These are phyloP conservation scores for Nyctibius bracteatus DNA, from an alignment of 2,113 vertebrate genomes.

Conservation along the genomic window DNA sequence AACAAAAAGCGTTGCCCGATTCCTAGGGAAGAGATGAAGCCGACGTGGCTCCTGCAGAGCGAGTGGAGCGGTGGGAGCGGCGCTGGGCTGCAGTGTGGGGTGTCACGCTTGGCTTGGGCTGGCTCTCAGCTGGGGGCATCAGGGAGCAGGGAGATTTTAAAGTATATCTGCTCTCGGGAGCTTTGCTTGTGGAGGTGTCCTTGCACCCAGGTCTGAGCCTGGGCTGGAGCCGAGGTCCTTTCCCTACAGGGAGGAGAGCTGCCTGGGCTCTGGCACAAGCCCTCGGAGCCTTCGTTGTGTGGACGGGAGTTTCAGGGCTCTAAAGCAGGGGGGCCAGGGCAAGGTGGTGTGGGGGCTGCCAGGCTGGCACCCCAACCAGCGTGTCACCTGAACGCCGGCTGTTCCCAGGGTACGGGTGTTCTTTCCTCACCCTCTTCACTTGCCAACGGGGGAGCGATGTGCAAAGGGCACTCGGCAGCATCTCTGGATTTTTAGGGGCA, in stretches of 20 bases:
- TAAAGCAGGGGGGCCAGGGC: rapidly evolving
- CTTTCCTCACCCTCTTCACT: not conserved
- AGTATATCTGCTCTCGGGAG: not conserved
- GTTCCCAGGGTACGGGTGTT: not conserved
- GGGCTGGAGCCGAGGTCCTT: not conserved
- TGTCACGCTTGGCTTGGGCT: not conserved
- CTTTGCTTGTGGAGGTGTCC: not conserved
- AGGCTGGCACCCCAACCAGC: not conserved
- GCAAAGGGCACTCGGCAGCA: not conserved
- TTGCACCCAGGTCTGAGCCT: not conserved
- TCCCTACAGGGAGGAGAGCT: not conserved
- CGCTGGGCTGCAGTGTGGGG: not conserved
- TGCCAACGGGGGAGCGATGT: rapidly evolving
- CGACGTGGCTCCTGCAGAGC: not conserved
- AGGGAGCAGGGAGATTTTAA: not conserved
- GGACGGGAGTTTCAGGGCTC: not conserved
- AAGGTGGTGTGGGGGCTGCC: not conserved
- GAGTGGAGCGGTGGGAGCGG: not conserved
- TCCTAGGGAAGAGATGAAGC: not conserved
- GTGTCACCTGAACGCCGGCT: rapidly evolving
- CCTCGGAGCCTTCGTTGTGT: rapidly evolving
- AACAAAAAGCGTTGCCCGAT: not conserved
- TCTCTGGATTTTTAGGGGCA: not conserved
- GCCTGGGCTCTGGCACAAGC: not conserved
- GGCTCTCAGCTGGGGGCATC: not conserved